Base-by-base conservation (phyloP, 2,113 vertebrate genomes). In the Acanthisitta chloris region DNA sequence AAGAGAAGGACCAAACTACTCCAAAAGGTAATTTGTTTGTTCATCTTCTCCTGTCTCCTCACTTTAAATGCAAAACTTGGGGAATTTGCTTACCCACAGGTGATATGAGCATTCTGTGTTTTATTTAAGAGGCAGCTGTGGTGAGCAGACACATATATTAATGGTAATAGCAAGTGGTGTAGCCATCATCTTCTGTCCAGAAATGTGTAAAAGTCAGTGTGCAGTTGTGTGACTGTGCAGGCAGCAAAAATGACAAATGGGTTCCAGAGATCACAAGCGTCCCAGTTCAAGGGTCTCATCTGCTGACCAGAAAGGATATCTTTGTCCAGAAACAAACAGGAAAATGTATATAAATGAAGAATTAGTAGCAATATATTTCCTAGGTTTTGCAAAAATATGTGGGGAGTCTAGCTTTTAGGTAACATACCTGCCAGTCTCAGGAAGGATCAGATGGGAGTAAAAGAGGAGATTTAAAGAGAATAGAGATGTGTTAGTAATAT, bases 121-220 rank as follows among this genome's bases (percentile, higher is more conserved):
- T 61, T 52, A n/a, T 67, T 52, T 71, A 36, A 73, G 5, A 67
- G 15, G 12, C 33, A 67, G 12, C 6, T 55, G 28, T 59, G 29
- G 9, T 49, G 42, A 77, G 8, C 25, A 66, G 36, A 52, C 17
- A 26, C 5, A n/a, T 34, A 13, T 67, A 7, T 28, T 81, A 26
- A 24, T 20, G 17, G 38, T 26, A 65, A 13, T 0, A 2, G 7
- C 17, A 15, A 15, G 3, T 15, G 5, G 4, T 48, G 42, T 23
- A 69, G 36, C 54, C 17, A 48, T 6, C 17, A 69, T 3, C 6
- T 74, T 86, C 38, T 74, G 23, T 57, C 12, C 31, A 73, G 40
- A 57, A 83, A 38, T 10, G 4, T 26, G 18, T 71, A 24, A 34
- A 77, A 76, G 20, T 43, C 40, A 28, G 16, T 0, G 0, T 23